phyloP scores from a whole-genome alignment of 1,140 invertebrate genomes.

The Ooceraea biroi region DNA sequence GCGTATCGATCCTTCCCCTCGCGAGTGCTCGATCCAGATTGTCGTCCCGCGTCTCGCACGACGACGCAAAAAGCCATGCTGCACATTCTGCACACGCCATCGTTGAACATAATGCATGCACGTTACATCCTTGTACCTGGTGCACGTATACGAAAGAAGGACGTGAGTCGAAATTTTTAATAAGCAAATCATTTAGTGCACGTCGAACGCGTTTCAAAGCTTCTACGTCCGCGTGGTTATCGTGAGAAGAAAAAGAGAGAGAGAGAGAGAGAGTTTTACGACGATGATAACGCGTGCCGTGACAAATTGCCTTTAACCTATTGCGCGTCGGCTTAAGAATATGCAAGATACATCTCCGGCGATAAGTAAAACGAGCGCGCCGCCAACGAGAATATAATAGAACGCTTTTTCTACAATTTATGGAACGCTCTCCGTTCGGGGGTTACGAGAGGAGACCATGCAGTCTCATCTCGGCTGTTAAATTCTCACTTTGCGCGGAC shows the following conservation, averaged over 20 bases:
- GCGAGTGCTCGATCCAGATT: neutral
- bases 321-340: constrained; percentile 52
- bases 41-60: neutral
- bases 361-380: constrained; percentile 57
- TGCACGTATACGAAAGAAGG: neutral
- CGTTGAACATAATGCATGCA: constrained; percentile 7
- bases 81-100: neutral
- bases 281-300: constrained; percentile 44
- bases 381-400: constrained; percentile 61
- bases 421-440: constrained; percentile 14
- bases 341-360: constrained; percentile 50
- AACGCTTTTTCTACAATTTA: constrained; percentile 57
- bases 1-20: constrained; percentile 3
- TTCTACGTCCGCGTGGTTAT: constrained; percentile 9
- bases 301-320: constrained; percentile 60
- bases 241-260: constrained; percentile 26
- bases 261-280: constrained; percentile 27
- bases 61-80: neutral
- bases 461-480: constrained; percentile 46
- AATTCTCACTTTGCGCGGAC: constrained; percentile 47
- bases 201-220: constrained; percentile 31
- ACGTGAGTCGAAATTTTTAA: constrained; percentile 2
- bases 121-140: neutral
- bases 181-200: constrained; percentile 37
- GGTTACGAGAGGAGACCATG: neutral